A percentile compares a stretch with the other conserved stretches of the same genome.
These are phyloP conservation scores for Phasianus colchicus DNA, from an alignment of 2,113 vertebrate species.

Conservation along the genomic window DNA sequence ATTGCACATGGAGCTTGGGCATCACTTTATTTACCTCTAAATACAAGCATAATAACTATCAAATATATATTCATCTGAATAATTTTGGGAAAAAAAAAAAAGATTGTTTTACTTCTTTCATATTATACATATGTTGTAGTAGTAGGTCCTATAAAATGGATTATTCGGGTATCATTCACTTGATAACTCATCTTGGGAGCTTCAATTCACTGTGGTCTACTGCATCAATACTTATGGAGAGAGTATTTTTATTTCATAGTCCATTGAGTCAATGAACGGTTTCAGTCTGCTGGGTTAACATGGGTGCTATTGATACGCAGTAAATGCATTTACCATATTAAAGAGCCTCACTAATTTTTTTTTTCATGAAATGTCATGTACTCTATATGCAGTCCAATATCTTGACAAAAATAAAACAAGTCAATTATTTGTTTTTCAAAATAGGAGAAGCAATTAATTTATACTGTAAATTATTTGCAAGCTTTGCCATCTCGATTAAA, in stretches of 20 bases:
- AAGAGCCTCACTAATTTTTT: background rate
- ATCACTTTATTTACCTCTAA: background rate
- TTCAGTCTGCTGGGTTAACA: conserved; percentile 54
- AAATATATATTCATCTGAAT: background rate
- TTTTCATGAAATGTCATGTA: background rate
- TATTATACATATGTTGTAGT: background rate
- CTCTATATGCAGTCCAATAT: background rate
- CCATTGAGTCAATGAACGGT: conserved; percentile 35
- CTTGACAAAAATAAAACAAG: background rate
- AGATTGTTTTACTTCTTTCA: background rate
- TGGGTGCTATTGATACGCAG: background rate
- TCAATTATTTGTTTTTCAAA: background rate
- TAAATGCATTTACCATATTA: background rate
- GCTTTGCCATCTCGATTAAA: background rate
- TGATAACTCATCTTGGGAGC: background rate
- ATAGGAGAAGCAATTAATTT: background rate
- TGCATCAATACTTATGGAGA: background rate
- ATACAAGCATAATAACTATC: background rate
- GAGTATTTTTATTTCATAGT: conserved; percentile 56
- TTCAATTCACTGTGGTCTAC: background rate
- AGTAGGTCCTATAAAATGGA: background rate
- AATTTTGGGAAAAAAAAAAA: background rate
- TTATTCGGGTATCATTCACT: conserved; percentile 15
- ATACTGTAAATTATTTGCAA: background rate
- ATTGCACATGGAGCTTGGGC: background rate